Evolutionary conservation across 1,140 invertebrate genomes (phyloP), one percentile per base, ranked within the genome.

Genomic region (Pissodes strobi): DNA sequence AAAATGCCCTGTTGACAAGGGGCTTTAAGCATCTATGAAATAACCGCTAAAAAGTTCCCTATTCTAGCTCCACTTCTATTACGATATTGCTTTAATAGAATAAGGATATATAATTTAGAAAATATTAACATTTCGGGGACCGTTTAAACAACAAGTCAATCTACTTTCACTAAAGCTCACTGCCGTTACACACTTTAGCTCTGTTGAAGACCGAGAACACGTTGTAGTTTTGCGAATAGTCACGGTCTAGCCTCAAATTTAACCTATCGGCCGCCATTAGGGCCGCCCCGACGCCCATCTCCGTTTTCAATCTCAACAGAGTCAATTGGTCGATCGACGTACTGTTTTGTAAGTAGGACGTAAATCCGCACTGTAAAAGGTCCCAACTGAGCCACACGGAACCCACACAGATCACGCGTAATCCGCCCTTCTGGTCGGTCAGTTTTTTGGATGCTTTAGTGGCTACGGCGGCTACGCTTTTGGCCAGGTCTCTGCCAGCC

Each of bases 311-410:
- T 45, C 74, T 77, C 4, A 90, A 68, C 2, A 94, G 76, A 15
- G 84, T 86, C 9, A 93, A 78, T 72, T 87, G 83, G 30, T 82
- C 76, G 0, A 88, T 58, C 34, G 79, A 43, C 0, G 70, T 61
- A 17, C 75, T 74, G 22, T 79, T 73, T n/a, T 82, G 67, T 6
- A 93, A 77, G 55, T 86, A 80, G 0, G 79, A 67, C 1, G 84
- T 71, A 67, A 92, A 90, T 27, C 92, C 91, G 9, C 84, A 76
- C 74, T 90, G 82, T 48, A 98, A 74, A 1, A 90, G 82, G 1
- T 86, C 74, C 95, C 95, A 99, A 67, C 94, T 97, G 68, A 93
- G 89, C 90, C 94, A 99, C 0, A 99, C 94, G 0, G 95, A 97
- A 0, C 97, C 97, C 0, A 98, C 92, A 76, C 94, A 96, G 0